Conservation (phyloP, 1,140 invertebrate species). For the Caenorhabditis brenneri region DNA sequence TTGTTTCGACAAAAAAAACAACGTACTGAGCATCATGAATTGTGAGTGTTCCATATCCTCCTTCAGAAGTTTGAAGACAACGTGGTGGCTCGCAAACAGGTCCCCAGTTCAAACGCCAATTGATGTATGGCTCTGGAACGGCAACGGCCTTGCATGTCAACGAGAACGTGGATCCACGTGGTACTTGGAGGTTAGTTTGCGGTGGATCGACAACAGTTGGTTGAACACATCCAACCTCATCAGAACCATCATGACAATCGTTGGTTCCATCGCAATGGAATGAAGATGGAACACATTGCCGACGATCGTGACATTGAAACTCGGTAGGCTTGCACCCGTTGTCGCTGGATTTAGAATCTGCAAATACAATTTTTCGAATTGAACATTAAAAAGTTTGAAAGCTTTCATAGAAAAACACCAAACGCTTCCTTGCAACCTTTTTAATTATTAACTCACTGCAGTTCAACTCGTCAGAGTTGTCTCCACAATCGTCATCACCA, state of each 20-base stretch:
- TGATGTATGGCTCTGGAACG: conserved; percentile 85
- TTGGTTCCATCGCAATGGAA: conserved; percentile 89
- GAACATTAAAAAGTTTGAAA: too few relatives aligned
- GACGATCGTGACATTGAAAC: conserved; percentile 79
- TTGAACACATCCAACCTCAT: conserved; percentile 70
- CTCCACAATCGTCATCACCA: conserved; percentile 88
- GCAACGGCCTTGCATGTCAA: conserved; percentile 85
- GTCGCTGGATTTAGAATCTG: conserved; percentile 22
- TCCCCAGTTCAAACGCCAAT: conserved; percentile 96
- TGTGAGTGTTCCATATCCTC: conserved; percentile 82
- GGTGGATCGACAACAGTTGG: conserved; percentile 70
- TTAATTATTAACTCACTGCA: conserved; percentile 58
- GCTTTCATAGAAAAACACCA: too few relatives aligned
- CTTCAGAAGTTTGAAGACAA: conserved; percentile 76
- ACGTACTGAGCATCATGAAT: conserved; percentile 74
- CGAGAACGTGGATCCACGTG: conserved; percentile 78
- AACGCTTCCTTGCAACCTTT: not conserved
- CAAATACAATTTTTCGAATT: not conserved
- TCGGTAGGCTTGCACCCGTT: conserved; percentile 79
- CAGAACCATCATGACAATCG: conserved; percentile 78
- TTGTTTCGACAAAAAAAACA: not conserved
- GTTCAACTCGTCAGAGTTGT: conserved; percentile 77
- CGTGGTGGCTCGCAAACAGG: conserved; percentile 80
- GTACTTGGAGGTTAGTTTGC: conserved; percentile 63
- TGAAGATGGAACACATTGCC: conserved; percentile 88